Base-by-base conservation (phyloP, 2,797 vertebrate species). In the Paguma larvata region DNA sequence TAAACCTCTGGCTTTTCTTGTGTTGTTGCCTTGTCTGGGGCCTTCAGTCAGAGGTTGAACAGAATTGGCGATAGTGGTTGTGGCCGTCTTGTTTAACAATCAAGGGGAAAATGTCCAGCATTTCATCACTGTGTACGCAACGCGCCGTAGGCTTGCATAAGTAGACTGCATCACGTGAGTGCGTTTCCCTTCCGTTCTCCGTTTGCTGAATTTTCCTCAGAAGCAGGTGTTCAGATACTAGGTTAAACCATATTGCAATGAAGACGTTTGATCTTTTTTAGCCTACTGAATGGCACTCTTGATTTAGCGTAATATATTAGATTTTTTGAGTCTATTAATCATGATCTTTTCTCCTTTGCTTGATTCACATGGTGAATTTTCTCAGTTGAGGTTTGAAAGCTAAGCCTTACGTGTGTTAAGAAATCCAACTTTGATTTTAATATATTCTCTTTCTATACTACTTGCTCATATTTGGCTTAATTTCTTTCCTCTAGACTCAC, bases 311-410 rank as follows among this genome's bases (percentile, higher is more conserved):
- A 48, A 25, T 56, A 8, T 67, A n/a, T 63, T 82, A 48, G 72
- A 51, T 27, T 87, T 84, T 79, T 70, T 75, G 1, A 4, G 30
- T 83, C 48, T 63, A 0, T 93, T 82, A 91, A 59, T 94, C 53
- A 4, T 9, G 6, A 41, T 77, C 63, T 94, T 91, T 44, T 46
- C 27, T 38, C 12, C 9, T 68, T 38, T 93, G 16, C 73, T 89
- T 90, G 25, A 53, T 67, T 72, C 30, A 25, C 77, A n/a, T 88
- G 75, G 38, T 95, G 41, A n/a, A 59, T 68, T 92, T 95, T 97
- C 72, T 67, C 48, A 82, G 89, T 73, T 44, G 78, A 32, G 65
- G 51, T 87, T 70, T 72, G 65, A 82, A 10, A 73, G 46, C 84
- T 78, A 48, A 70, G 44, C 56, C 27, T 48, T 89, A 25, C 5